Evolutionary conservation across 2,888 invertebrate genomes (phyloP).

Genomic region (Urechis unicinctus): DNA sequence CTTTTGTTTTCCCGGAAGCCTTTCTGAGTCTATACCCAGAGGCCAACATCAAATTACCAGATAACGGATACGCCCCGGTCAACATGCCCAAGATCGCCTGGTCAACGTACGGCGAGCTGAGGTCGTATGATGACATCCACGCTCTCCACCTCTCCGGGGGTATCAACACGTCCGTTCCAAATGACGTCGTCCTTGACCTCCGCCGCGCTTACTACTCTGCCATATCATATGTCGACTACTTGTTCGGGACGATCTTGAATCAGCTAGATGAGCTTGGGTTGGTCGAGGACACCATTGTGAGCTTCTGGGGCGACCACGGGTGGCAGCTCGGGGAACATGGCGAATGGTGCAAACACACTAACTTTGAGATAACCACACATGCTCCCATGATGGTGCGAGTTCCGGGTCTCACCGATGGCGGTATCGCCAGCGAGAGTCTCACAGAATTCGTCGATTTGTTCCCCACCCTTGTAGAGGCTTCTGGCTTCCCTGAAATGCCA

Average conservation of each 20-base stretch:
- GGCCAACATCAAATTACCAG: background rate
- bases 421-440: constrained; percentile 16
- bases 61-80: background rate
- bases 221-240: constrained; percentile 20
- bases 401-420: background rate
- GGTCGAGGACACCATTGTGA: constrained; percentile 21
- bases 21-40: background rate
- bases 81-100: background rate
- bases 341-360: constrained; percentile 27
- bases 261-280: constrained; percentile 19
- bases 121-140: background rate
- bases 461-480: constrained; percentile 22
- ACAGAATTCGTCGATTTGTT: constrained; percentile 27
- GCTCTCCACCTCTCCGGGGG: background rate
- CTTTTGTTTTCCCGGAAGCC: background rate
- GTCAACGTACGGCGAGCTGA: background rate
- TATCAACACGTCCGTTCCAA: background rate
- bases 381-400: constrained; percentile 25
- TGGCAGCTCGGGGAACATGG: constrained; percentile 29
- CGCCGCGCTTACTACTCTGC: constrained; percentile 25
- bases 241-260: constrained; percentile 17
- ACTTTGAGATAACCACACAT: constrained; percentile 27
- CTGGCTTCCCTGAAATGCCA: background rate
- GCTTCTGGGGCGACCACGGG: constrained; percentile 26
- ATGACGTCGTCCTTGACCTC: background rate